A percentile compares a stretch with the other conserved stretches of the same genome.
Evolutionary conservation across 2,797 vertebrate species (phyloP).

Genomic region (Scolopax bukidnonensis): DNA sequence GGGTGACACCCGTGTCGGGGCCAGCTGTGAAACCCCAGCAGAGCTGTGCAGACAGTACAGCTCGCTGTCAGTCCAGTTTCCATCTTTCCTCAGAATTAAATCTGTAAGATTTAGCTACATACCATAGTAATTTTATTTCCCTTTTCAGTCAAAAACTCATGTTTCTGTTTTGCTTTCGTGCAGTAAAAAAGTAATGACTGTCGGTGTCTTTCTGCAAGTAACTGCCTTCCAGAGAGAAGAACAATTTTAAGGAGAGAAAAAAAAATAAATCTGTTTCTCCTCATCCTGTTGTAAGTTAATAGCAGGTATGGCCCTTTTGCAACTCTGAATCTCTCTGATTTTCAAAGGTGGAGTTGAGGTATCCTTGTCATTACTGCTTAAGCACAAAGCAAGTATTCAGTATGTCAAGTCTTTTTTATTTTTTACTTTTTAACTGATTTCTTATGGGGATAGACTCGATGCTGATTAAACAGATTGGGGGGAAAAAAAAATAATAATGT

Average conservation of each 20-base stretch:
- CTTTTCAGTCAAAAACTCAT: not conserved
- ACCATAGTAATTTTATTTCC: not conserved
- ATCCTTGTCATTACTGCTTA: not conserved
- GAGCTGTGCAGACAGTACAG: fast-evolving
- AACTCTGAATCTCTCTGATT: not conserved
- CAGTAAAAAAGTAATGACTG: not conserved
- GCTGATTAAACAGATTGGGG: not conserved
- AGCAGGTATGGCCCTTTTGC: not conserved
- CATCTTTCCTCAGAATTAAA: not conserved
- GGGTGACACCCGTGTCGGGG: too few relatives aligned
- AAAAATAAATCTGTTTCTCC: not conserved
- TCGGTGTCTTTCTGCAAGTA: not conserved
- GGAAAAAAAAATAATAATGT: not conserved
- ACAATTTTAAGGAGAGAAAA: not conserved
- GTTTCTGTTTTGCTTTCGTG: not conserved
- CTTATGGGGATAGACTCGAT: not conserved
- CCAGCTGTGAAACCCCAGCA: not conserved
- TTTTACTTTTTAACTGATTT: not conserved
- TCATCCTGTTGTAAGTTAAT: not conserved
- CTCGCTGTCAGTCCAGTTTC: not conserved
- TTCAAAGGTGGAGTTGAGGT: not conserved
- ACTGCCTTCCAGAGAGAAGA: not conserved
- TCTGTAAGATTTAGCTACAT: not conserved
- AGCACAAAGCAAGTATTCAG: not conserved
- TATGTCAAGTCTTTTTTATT: not conserved